Evolutionary conservation across 2,113 vertebrate genomes (phyloP), one percentile per base, ranked within the genome.

Genomic region (Trinectes maculatus): DNA sequence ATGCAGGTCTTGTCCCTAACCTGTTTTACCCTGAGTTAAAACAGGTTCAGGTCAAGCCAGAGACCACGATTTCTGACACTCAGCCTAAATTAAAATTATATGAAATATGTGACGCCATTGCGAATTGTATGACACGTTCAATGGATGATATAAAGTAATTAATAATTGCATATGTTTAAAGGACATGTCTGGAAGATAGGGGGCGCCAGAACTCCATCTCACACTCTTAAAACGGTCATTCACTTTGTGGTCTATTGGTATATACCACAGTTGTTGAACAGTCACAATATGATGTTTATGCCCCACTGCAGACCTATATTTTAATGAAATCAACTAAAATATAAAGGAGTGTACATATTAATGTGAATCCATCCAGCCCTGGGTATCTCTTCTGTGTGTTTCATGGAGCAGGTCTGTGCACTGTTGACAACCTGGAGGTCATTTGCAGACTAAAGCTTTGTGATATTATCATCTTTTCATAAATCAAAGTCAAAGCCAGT

Each of bases 151-250:
- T n/a, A n/a, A n/a, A n/a, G n/a, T n/a, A n/a, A n/a, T n/a, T n/a
- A n/a, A n/a, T n/a, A n/a, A n/a, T n/a, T n/a, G n/a, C n/a, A n/a
- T n/a, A n/a, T n/a, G n/a, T n/a, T n/a, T n/a, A n/a, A n/a, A n/a
- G 54, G 26, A 39, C 6, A 13, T 21, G 3, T 52, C 6, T 49
- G 18, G 21, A 33, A 56, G 62, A 52, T 19, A 81, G 83, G 49
- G 59, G 83, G 87, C 44, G 74, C 55, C 71, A 87, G 16, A 72
- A 46, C 18, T 69, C 77, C 51, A 75, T 13, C 24, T 19, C 19
- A 22, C 26, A 44, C 15, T 5, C 6, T 52, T 2, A 8, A 6
- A 7, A 26, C 21, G 22, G 25, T 40, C 5, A 42, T 26, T 34
- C 4, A 25, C 16, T 26, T 33, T 48, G 16, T 25, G n/a, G n/a